These are phyloP conservation scores for Magallana angulata DNA, from an alignment of 1,140 invertebrate genomes.

Conservation along the genomic window DNA sequence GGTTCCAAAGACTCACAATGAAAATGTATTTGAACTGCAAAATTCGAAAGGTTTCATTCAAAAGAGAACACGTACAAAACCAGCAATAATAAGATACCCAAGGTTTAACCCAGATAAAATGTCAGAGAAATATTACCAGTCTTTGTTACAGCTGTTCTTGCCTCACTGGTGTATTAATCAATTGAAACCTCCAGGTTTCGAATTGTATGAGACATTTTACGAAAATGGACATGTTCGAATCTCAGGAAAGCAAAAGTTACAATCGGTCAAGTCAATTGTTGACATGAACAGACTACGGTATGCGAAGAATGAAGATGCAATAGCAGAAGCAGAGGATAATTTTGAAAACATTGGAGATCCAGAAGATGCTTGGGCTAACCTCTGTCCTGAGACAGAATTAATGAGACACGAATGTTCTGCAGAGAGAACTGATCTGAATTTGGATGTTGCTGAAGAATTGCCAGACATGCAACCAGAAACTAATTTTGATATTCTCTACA, in stretches of 20 bases:
- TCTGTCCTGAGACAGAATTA: constrained; percentile 43
- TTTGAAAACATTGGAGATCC: constrained; percentile 14
- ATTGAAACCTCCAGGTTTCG: constrained; percentile 45
- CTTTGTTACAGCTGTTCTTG: constrained; percentile 50
- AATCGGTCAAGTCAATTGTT: no score
- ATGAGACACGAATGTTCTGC: constrained; percentile 17
- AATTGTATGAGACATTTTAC: constrained; percentile 31
- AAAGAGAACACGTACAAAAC: constrained; percentile 38
- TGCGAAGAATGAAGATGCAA: constrained; percentile 12
- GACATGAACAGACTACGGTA: no score
- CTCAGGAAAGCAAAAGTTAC: no score
- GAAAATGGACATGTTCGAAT: no score
- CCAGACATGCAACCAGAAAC: no score
- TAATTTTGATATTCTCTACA: no score
- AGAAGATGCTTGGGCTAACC: constrained; percentile 17
- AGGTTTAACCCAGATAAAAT: constrained; percentile 26
- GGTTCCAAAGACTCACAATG: constrained; percentile 31
- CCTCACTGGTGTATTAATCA: constrained; percentile 44
- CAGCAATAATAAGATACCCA: constrained; percentile 52
- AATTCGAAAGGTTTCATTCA: constrained; percentile 53
- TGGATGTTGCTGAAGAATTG: neutral
- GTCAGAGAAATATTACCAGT: constrained; percentile 52
- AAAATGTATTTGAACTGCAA: constrained; percentile 36
- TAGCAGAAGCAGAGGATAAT: neutral
- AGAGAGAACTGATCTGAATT: neutral